Evolutionary conservation across 2,797 vertebrate genomes (phyloP), one percentile per base, ranked within the genome.

Genomic region (Melanotaenia nigrans): DNA sequence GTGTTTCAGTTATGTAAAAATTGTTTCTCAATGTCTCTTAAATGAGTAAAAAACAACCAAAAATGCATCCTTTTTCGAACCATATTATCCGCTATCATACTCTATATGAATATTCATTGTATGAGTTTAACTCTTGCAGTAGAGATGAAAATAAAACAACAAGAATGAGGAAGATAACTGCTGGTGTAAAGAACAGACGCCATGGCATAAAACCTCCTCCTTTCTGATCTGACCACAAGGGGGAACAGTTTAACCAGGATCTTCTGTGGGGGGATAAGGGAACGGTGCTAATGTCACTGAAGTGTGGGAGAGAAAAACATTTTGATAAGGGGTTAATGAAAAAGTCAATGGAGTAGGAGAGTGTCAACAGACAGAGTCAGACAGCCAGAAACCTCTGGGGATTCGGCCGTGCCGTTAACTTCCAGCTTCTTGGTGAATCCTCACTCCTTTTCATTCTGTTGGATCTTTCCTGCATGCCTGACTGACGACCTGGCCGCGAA

Each of bases 261-360:
- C 69, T 30, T 18, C 24, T 61, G 5, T 45, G 65, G 13, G 53
- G 33, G 11, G 38, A 30, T 5, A n/a, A 18, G 16, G 45, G 62
- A 51, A 66, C 22, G 62, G 61, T 76, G 55, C 69, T 68, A 45
- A 63, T 82, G 77, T 80, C 77, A 67, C 54, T 73, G 76, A 70
- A 89, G 90, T 91, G 91, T 91, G 90, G 86, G 86, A 90, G 91
- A 89, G 76, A 78, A 90, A 90, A 93, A 92, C 90, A 92, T 91
- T 89, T 91, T 89, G 86, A 89, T 89, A 87, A 90, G 85, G 84
- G 90, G 89, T 93, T 89, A 93, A 90, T 92, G 84, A 91, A 90
- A 87, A 85, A 92, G 91, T 86, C 85, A 84, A 74, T 86, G 85
- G 85, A 89, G 86, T 87, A 83, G 56, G 71, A 88, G 82, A 90